Conservation (phyloP, 2,113 vertebrate genomes). For the Dicrurus megarhynchus region DNA sequence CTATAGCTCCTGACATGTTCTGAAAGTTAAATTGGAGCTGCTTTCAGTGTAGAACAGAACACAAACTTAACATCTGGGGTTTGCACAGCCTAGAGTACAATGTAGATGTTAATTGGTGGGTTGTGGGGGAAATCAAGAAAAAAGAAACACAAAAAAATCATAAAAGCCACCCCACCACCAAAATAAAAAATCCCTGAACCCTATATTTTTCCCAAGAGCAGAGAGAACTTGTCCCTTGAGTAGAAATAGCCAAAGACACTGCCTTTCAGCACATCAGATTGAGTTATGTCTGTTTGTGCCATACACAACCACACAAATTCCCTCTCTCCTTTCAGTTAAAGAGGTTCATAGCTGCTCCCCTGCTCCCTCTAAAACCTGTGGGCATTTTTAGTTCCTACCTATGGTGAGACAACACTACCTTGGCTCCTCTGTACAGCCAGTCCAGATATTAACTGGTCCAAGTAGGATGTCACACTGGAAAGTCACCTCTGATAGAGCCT, state of each 20-base stretch:
- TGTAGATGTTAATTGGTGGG: background rate
- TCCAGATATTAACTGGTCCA: background rate
- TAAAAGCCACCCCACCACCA: background rate
- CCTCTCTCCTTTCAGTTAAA: background rate
- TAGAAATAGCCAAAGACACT: background rate
- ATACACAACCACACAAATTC: background rate
- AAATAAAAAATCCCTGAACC: background rate
- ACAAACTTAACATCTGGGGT: background rate
- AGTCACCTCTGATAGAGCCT: background rate
- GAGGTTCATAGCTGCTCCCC: background rate
- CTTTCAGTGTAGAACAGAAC: background rate
- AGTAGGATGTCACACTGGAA: background rate
- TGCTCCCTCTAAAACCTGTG: background rate
- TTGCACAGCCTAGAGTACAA: background rate
- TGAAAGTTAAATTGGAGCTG: background rate
- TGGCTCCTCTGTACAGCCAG: background rate
- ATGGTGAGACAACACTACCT: background rate
- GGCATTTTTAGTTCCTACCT: background rate
- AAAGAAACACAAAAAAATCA: background rate
- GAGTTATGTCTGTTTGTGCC: background rate
- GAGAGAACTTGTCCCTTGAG: background rate
- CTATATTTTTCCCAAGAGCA: background rate
- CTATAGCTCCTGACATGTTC: background rate
- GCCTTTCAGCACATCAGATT: background rate
- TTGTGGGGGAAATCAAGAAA: background rate